Evolutionary conservation across 1,140 invertebrate species (phyloP).

Genomic region (Cecropterus lyciades): DNA sequence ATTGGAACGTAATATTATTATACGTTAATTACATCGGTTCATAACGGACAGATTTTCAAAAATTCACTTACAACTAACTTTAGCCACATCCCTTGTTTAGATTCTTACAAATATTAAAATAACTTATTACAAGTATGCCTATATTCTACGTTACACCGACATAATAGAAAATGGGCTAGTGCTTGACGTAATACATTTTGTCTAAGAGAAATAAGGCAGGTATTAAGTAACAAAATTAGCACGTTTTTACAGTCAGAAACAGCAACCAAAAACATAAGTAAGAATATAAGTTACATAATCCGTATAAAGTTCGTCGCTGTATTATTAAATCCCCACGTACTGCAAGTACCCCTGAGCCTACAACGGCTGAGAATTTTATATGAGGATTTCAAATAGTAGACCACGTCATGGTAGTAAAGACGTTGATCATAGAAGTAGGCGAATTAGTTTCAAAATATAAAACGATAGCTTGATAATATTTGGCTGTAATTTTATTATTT

Average conservation of each 20-base stretch:
- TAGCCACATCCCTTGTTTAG: constrained; percentile 54
- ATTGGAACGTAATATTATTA: constrained; percentile 6
- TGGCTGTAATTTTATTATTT: too few relatives aligned
- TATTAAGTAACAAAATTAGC: constrained; percentile 34
- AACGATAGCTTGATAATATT: too few relatives aligned
- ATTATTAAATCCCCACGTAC: too few relatives aligned
- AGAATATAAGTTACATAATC: background rate
- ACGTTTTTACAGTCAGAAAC: constrained; percentile 21
- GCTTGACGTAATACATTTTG: constrained; percentile 29
- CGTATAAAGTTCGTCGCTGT: constrained; percentile 1
- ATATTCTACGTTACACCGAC: constrained; percentile 41
- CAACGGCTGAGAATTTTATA: too few relatives aligned
- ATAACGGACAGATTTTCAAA: constrained; percentile 31
- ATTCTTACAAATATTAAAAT: constrained; percentile 56
- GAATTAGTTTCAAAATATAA: too few relatives aligned
- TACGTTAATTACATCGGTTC: constrained; percentile 15
- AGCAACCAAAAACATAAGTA: constrained; percentile 29
- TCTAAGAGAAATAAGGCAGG: constrained; percentile 24
- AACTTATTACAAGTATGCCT: constrained; percentile 55
- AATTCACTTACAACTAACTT: constrained; percentile 49
- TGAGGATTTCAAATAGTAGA: too few relatives aligned
- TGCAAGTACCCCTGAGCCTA: too few relatives aligned
- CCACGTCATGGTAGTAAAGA: too few relatives aligned
- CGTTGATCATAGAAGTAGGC: too few relatives aligned
- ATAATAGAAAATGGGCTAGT: constrained; percentile 23